These are phyloP conservation scores for Catharus ustulatus DNA, from an alignment of 2,797 vertebrate genomes.

Conservation along the genomic window DNA sequence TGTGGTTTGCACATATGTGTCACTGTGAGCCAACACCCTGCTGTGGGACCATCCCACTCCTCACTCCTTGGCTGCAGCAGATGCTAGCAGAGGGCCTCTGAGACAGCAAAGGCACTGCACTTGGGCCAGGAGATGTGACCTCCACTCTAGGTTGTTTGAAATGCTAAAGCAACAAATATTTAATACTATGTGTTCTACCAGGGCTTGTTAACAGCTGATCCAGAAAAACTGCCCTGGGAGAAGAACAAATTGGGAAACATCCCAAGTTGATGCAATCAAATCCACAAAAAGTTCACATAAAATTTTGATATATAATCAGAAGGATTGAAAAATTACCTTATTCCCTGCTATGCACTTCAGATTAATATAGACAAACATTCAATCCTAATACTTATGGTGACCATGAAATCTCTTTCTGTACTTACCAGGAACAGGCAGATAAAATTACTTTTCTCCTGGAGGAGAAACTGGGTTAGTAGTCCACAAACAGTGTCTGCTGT, in stretches of 20 bases:
- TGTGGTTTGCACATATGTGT: background rate
- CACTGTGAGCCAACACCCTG: background rate
- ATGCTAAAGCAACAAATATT: slow-evolving; percentile 35
- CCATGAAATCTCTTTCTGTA: slow-evolving; percentile 21
- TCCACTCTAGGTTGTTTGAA: slow-evolving; percentile 18
- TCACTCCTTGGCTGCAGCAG: background rate
- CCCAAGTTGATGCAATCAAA: slow-evolving; percentile 48
- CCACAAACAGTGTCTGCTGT: background rate
- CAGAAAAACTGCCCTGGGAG: slow-evolving; percentile 26
- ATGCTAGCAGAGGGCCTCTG: background rate
- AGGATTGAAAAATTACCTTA: slow-evolving; percentile 47
- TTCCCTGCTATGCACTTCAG: slow-evolving; percentile 44
- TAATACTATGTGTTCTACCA: background rate
- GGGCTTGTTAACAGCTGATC: background rate
- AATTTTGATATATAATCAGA: slow-evolving; percentile 43
- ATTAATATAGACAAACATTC: slow-evolving; percentile 56
- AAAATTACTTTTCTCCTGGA: slow-evolving; percentile 25
- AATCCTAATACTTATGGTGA: background rate
- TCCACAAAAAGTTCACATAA: slow-evolving; percentile 20
- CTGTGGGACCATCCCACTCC: background rate
- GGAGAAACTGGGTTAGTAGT: background rate
- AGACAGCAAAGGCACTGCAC: background rate
- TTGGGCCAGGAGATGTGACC: background rate
- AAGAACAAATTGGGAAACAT: slow-evolving; percentile 30
- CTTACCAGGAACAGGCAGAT: background rate